Conservation (phyloP, 1,140 invertebrate genomes). For the Watersipora subatra region DNA sequence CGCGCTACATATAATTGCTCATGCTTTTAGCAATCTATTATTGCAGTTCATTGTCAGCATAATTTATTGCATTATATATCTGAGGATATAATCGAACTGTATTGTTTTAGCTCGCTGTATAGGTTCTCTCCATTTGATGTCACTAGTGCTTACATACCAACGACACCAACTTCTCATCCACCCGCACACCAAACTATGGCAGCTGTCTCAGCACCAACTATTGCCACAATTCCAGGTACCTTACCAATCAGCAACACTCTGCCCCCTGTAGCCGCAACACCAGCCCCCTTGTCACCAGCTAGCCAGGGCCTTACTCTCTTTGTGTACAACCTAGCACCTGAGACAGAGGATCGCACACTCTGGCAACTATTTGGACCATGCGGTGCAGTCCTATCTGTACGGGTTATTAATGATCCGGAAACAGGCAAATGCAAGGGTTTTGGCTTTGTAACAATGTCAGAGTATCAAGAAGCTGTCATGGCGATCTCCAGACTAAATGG, state of each 20-base stretch:
- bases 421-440: slow-evolving; percentile 99
- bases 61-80: too few species aligned
- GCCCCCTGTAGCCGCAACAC: slow-evolving; percentile 1
- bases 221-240: slow-evolving; percentile 14
- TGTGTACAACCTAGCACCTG: slow-evolving; percentile 93
- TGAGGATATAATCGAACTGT: too few species aligned
- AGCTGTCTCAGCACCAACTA: slow-evolving; percentile 19
- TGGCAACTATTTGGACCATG: slow-evolving; percentile 99
- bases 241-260: background rate
- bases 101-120: background rate
- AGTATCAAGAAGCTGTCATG: slow-evolving; percentile 93
- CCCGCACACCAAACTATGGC: slow-evolving; percentile 10
- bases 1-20: too few species aligned
- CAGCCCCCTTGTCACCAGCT: slow-evolving; percentile 19
- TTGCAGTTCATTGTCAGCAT: too few species aligned
- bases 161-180: slow-evolving; percentile 4
- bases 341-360: slow-evolving; percentile 93
- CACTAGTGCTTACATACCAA: background rate
- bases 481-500: slow-evolving; percentile 96
- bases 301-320: slow-evolving; percentile 79
- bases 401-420: slow-evolving; percentile 84
- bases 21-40: too few species aligned
- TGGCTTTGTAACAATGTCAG: slow-evolving; percentile 99
- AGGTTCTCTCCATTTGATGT: slow-evolving; percentile 35
- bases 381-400: slow-evolving; percentile 94